phyloP scores from a whole-genome alignment of 2,797 vertebrate species.

The Bradypodion pumilum region DNA sequence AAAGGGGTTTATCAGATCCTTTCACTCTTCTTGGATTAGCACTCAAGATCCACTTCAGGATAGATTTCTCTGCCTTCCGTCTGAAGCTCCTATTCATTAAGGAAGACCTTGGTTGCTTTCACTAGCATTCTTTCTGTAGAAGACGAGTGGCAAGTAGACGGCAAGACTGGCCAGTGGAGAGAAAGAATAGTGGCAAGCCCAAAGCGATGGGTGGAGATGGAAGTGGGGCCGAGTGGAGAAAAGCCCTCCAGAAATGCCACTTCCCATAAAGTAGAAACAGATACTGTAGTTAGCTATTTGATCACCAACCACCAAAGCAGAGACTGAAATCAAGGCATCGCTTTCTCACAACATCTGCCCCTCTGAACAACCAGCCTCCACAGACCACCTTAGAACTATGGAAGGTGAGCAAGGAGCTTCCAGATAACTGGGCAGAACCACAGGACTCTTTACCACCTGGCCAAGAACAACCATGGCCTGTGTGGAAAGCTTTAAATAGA shows the following conservation, averaged over 20 bases:
- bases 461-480: too few species aligned
- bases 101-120: not conserved
- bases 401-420: too few species aligned
- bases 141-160: not conserved
- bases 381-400: too few species aligned
- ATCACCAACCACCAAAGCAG: not conserved
- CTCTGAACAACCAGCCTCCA: too few species aligned
- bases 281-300: too few species aligned
- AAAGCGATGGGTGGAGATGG: not conserved
- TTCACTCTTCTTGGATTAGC: constrained; percentile 59
- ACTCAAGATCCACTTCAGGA: constrained; percentile 41
- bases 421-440: too few species aligned
- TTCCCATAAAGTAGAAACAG: not conserved
- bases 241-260: not conserved
- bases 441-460: too few species aligned
- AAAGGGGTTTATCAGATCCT: constrained; percentile 62
- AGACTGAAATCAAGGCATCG: too few species aligned
- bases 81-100: constrained; percentile 18
- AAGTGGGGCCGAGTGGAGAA: not conserved
- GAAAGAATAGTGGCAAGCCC: not conserved
- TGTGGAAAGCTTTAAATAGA: too few species aligned
- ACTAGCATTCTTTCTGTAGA: not conserved
- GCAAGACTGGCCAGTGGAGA: not conserved
- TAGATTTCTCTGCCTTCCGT: constrained; percentile 34
- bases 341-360: too few species aligned